These are phyloP conservation scores for Noctua comes DNA, from an alignment of 2,888 invertebrate species.

Conservation along the genomic window DNA sequence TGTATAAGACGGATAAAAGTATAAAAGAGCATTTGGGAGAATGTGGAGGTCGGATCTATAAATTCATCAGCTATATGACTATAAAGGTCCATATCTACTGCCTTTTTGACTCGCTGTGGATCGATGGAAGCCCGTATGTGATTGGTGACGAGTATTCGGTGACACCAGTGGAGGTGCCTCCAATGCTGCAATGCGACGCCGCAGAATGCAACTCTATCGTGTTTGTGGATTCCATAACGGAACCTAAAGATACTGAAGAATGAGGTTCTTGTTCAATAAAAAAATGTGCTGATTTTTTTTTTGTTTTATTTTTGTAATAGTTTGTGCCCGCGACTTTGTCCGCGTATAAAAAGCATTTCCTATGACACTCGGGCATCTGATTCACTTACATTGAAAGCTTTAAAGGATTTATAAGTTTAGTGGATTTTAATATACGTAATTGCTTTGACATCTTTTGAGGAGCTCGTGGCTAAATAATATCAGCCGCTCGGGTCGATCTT, in stretches of 20 bases:
- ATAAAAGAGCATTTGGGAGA: conserved; percentile 87
- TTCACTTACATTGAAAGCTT: not conserved
- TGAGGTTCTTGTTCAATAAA: conserved; percentile 66
- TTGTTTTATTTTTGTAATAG: conserved; percentile 10
- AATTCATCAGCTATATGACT: conserved; percentile 88
- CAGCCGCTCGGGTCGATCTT: too few species aligned
- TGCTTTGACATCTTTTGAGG: too few species aligned
- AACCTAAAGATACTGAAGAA: conserved; percentile 85
- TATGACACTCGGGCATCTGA: not conserved
- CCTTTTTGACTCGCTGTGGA: conserved; percentile 86
- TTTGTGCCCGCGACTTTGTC: too few species aligned
- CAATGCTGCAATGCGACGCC: conserved; percentile 86
- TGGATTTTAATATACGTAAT: not conserved
- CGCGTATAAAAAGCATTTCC: conserved; percentile 5
- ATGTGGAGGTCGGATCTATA: conserved; percentile 86
- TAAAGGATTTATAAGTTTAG: not conserved
- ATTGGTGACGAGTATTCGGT: conserved; percentile 88
- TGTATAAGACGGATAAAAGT: conserved; percentile 87
- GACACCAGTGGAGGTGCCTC: conserved; percentile 86
- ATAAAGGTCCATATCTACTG: conserved; percentile 88
- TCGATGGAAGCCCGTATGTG: conserved; percentile 87
- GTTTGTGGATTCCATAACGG: conserved; percentile 86
- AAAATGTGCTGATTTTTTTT: conserved; percentile 26
- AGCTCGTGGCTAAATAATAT: too few species aligned
- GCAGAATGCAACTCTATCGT: conserved; percentile 86